Conservation (phyloP, 2,888 invertebrate genomes). For the Schrankia costaestrigalis region DNA sequence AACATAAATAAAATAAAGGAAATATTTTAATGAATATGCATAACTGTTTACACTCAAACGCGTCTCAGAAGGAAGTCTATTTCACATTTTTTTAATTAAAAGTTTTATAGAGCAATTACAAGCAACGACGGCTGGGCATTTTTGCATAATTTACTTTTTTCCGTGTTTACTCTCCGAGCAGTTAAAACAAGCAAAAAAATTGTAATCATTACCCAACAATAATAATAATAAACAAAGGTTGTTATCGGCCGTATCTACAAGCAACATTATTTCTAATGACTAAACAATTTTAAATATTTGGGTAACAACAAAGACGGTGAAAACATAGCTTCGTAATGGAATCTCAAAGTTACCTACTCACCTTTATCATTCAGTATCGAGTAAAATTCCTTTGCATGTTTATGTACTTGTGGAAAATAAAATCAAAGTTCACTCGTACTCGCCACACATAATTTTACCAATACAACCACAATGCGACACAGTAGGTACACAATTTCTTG, state of each 20-base stretch:
- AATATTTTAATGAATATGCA: conserved; percentile 1
- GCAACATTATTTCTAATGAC: conserved; percentile 15
- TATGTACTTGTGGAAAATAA: conserved; percentile 30
- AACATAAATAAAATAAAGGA: neutral
- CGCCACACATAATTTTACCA: conserved; percentile 60
- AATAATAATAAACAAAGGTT: conserved; percentile 11
- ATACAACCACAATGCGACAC: conserved; percentile 55
- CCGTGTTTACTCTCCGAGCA: too few species aligned
- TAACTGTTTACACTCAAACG: conserved; percentile 2
- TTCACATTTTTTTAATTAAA: conserved; percentile 14
- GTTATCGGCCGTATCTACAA: conserved; percentile 14
- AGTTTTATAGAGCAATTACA: conserved; percentile 12
- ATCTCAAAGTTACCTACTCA: conserved; percentile 19
- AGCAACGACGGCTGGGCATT: conserved; percentile 5
- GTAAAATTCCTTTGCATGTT: conserved; percentile 30
- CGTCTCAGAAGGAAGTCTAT: conserved; percentile 4
- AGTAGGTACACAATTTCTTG: conserved; percentile 68
- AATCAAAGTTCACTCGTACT: conserved; percentile 50
- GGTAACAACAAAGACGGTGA: conserved; percentile 6
- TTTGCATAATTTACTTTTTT: conserved; percentile 13
- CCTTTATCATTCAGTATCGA: conserved; percentile 33
- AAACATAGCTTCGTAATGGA: conserved; percentile 8
- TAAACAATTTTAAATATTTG: conserved; percentile 9
- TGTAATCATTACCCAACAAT: conserved; percentile 10
- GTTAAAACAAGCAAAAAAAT: neutral